phyloP scores from a whole-genome alignment of 2,113 vertebrate genomes.

The Pteropus alecto region DNA sequence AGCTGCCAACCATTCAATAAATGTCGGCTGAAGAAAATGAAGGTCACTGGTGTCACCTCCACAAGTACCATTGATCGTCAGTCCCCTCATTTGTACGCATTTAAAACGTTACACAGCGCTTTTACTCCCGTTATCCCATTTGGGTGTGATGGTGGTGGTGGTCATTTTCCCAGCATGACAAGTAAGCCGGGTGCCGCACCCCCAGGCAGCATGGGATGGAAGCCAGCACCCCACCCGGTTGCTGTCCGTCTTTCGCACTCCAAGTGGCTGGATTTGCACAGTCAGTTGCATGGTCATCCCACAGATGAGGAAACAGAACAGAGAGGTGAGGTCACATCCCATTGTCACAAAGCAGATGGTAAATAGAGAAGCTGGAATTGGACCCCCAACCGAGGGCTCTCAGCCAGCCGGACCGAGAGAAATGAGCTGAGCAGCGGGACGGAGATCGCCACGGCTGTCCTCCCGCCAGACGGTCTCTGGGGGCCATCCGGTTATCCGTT shows the following conservation, averaged over 20 bases:
- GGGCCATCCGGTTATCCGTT: fast-evolving
- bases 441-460: background rate
- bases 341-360: background rate
- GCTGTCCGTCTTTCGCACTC: background rate
- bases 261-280: background rate
- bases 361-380: background rate
- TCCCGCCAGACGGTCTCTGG: background rate
- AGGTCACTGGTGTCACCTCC: background rate
- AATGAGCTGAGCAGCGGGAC: background rate
- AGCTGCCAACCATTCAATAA: background rate
- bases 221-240: background rate
- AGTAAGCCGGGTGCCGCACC: no score
- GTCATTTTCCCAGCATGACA: background rate
- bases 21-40: background rate
- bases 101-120: background rate
- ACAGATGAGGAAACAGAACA: background rate
- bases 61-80: background rate
- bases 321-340: background rate
- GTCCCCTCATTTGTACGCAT: background rate
- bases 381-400: background rate
- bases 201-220: background rate
- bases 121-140: no score
- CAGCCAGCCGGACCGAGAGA: background rate
- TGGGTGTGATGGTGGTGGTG: fast-evolving
- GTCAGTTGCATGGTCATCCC: background rate